A percentile compares a stretch with the other conserved stretches of the same genome.
Evolutionary conservation across 2,113 vertebrate species (phyloP).

Genomic region (Heptranchias perlo): DNA sequence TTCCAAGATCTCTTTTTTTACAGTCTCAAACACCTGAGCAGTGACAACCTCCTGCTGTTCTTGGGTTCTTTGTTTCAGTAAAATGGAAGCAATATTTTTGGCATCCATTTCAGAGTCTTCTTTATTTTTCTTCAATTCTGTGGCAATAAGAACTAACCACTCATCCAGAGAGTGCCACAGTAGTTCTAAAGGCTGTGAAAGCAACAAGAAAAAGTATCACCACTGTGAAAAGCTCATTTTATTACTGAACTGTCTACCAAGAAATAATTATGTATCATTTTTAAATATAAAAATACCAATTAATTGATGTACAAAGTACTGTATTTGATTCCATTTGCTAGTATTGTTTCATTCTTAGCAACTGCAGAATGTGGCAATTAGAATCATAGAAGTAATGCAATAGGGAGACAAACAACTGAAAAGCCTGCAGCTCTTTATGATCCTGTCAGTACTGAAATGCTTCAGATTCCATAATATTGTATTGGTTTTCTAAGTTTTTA

Average conservation of each 20-base stretch:
- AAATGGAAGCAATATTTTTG: conserved; percentile 69
- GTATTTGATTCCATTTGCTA: neutral
- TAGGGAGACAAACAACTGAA: neutral
- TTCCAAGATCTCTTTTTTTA: conserved; percentile 48
- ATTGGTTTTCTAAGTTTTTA: neutral
- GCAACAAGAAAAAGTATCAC: conserved; percentile 40
- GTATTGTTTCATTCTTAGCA: neutral
- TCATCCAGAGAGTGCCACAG: conserved; percentile 97
- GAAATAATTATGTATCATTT: neutral
- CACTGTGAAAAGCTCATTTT: no score
- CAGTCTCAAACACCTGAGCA: conserved; percentile 50
- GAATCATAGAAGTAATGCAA: neutral
- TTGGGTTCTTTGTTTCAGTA: conserved; percentile 76
- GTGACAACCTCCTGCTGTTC: conserved; percentile 58
- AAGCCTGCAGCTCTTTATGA: neutral
- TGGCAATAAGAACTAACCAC: conserved; percentile 94
- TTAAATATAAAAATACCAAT: neutral
- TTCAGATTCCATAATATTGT: neutral
- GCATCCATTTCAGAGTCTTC: conserved; percentile 58
- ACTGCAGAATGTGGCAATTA: neutral
- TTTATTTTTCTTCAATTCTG: conserved; percentile 79
- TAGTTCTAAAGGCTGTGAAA: conserved; percentile 79
- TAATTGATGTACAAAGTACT: neutral
- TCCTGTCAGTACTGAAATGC: neutral
- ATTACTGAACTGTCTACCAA: neutral